Evolutionary conservation across 2,113 vertebrate genomes (phyloP).

Genomic region (Eublepharis macularius): DNA sequence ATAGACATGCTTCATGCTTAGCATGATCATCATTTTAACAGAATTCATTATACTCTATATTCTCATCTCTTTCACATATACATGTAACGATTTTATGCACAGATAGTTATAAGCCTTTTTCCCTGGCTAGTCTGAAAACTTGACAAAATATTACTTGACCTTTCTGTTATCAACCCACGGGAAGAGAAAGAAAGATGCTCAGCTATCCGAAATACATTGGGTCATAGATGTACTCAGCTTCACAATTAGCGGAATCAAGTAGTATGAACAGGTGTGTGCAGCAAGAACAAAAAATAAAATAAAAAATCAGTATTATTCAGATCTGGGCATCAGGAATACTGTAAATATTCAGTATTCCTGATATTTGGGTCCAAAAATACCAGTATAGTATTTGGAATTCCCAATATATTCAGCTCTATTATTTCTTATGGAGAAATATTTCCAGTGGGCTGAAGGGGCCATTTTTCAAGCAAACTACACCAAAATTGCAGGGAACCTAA

Average conservation of each 20-base stretch:
- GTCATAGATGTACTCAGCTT: background rate
- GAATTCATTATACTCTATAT: slow-evolving; percentile 47
- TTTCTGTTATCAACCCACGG: background rate
- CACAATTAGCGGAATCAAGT: background rate
- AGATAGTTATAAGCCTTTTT: slow-evolving; percentile 38
- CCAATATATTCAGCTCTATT: too few relatives aligned
- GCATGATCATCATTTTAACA: slow-evolving; percentile 54
- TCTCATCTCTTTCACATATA: slow-evolving; percentile 48
- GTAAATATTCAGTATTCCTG: too few relatives aligned
- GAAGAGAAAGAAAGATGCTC: background rate
- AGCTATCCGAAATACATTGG: background rate
- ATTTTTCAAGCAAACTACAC: too few relatives aligned
- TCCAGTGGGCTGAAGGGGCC: too few relatives aligned
- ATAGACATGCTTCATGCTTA: slow-evolving; percentile 56
- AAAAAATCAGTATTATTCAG: too few relatives aligned
- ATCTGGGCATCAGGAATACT: too few relatives aligned
- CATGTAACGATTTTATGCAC: slow-evolving; percentile 60
- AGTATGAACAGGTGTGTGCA: too few relatives aligned
- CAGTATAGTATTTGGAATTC: too few relatives aligned
- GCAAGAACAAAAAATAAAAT: too few relatives aligned
- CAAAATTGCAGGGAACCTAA: too few relatives aligned
- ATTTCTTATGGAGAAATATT: too few relatives aligned
- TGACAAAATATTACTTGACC: background rate
- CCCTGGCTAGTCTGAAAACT: background rate
- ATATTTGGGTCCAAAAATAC: too few relatives aligned